A percentile compares a stretch with the other conserved stretches of the same genome.
phyloP scores from a whole-genome alignment of 2,888 invertebrate species.

The Brachyopa scutellaris region DNA sequence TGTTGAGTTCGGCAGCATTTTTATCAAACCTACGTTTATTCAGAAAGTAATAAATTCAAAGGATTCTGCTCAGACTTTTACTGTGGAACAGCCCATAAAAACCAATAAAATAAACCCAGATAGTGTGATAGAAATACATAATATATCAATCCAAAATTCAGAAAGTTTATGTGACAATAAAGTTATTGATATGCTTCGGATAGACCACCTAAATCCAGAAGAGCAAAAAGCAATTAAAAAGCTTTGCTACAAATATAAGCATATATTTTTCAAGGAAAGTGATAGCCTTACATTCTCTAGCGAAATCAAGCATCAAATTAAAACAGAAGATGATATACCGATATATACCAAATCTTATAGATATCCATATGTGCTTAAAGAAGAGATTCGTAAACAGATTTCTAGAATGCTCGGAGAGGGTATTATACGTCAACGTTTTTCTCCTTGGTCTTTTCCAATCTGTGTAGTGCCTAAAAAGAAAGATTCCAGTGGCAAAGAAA shows the following conservation, averaged over 20 bases:
- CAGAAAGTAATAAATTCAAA: slow-evolving; percentile 28
- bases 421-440: too few species aligned
- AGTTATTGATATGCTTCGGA: not conserved
- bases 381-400: too few species aligned
- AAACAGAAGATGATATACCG: slow-evolving; percentile 26
- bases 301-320: slow-evolving; percentile 28
- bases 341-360: slow-evolving; percentile 32
- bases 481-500: slow-evolving; percentile 12
- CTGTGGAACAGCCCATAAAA: slow-evolving; percentile 55
- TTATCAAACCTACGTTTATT: slow-evolving; percentile 19
- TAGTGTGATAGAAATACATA: slow-evolving; percentile 15
- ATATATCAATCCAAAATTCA: not conserved
- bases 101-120: not conserved
- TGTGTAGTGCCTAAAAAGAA: slow-evolving; percentile 35
- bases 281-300: slow-evolving; percentile 48
- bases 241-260: slow-evolving; percentile 36
- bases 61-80: slow-evolving; percentile 34
- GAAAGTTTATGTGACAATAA: not conserved
- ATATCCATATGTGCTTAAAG: slow-evolving; percentile 22
- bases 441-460: too few species aligned
- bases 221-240: slow-evolving; percentile 5
- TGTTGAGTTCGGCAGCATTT: slow-evolving; percentile 45
- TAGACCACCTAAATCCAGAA: slow-evolving; percentile 5
- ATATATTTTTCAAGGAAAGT: slow-evolving; percentile 39
- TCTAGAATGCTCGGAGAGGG: too few species aligned